Evolutionary conservation across 2,888 invertebrate species (phyloP), one percentile per base, ranked within the genome.

Genomic region (Papilio protenor): DNA sequence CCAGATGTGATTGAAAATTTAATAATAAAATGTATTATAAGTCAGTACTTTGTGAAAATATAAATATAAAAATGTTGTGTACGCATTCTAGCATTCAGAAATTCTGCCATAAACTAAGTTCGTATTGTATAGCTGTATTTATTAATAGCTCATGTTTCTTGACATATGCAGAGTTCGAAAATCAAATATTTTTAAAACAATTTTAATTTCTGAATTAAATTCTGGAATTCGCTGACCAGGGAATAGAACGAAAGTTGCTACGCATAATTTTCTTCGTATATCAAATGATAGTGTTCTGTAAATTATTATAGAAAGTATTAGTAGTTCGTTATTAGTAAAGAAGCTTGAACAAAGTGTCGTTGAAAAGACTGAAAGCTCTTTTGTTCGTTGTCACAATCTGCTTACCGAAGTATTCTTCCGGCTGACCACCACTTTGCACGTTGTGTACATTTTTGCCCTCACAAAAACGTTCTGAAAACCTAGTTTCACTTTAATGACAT

Each of bases 311-410:
- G 33, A 69, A 47, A 73, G 23, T 75, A 6, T 40, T 40, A 40
- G 40, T 40, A 49, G 40, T 75, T 40, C 40, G 40, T 40, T n/a
- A 40, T 45, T 21, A 10, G 66, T 66, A 57, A 40, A 27, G 72
- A 57, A 33, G 10, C 74, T 75, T 52, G 12, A 75, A 12, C 52
- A 64, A 64, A 52, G 66, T 75, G 40, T 33, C 40, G 52, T 75
- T 75, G 66, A 74, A 64, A 55, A 75, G 75, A 66, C 52, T 75
- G 52, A 55, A 75, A 75, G 75, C 75, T 33, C 66, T 40, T 66
- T 75, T 75, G 75, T 75, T 75, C 75, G 75, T 55, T 49, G 64
- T 64, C 49, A 64, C 66, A 74, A 74, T 74, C 75, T 66, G 66
- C 75, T 75, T 75, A 75, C 75, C 52, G 66, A 75, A 75, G 75